These are phyloP conservation scores for Cephalopholis sonnerati DNA, from an alignment of 2,113 vertebrate species.

Conservation along the genomic window DNA sequence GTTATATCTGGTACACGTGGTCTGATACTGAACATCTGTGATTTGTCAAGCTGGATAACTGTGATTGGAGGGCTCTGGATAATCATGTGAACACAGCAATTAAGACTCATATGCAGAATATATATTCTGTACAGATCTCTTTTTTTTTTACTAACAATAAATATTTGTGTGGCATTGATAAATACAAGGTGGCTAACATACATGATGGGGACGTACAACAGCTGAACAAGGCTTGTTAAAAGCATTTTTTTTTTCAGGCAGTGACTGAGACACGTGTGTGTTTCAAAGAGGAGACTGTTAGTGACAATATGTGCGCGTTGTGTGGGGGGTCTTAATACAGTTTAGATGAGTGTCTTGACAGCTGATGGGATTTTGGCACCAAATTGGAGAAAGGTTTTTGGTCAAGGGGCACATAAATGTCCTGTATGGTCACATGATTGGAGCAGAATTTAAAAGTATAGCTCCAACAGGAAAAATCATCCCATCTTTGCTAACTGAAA, in stretches of 20 bases:
- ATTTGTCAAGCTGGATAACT: constrained; percentile 57
- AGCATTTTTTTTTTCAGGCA: constrained; percentile 1
- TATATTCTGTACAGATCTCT: constrained; percentile 57
- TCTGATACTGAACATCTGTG: constrained; percentile 35
- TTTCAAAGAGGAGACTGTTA: not conserved
- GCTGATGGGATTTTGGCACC: constrained; percentile 37
- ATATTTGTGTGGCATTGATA: constrained; percentile 53
- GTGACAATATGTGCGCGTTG: not conserved
- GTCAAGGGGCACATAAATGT: not conserved
- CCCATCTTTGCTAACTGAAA: not conserved
- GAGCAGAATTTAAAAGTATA: not conserved
- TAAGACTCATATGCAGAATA: constrained; percentile 57
- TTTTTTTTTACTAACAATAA: constrained; percentile 59
- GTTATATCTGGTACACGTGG: constrained; percentile 22
- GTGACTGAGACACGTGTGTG: constrained; percentile 19
- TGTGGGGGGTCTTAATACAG: not conserved
- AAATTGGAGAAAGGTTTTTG: not conserved
- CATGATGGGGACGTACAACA: constrained; percentile 4
- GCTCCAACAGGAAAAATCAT: not conserved
- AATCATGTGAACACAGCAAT: constrained; percentile 40
- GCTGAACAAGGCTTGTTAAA: constrained; percentile 13
- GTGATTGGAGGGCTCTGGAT: constrained; percentile 6
- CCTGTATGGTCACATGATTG: not conserved
- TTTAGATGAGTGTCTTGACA: not conserved
- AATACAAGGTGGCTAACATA: constrained; percentile 42